These are phyloP conservation scores for Nestor notabilis DNA, from an alignment of 2,113 vertebrate species.

Conservation along the genomic window DNA sequence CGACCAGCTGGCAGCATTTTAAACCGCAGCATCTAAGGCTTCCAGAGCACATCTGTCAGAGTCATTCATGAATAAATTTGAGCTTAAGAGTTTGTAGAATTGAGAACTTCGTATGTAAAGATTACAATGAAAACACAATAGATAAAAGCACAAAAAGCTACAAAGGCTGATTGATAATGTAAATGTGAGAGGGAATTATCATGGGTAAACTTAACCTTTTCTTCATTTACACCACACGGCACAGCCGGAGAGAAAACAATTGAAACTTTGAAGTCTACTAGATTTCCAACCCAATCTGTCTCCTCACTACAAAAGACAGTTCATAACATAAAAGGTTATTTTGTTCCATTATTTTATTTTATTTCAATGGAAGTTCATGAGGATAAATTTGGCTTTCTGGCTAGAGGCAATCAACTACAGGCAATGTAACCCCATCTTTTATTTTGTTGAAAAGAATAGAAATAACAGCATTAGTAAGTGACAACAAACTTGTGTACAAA, in stretches of 20 bases:
- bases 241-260: constrained; percentile 2
- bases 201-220: constrained; percentile 59
- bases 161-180: constrained; percentile 49
- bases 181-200: constrained; percentile 45
- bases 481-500: neutral
- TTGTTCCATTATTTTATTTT: neutral
- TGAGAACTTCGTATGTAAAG: constrained; percentile 22
- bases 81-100: neutral
- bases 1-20: constrained; percentile 10
- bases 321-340: neutral
- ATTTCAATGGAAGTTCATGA: neutral
- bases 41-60: constrained; percentile 35
- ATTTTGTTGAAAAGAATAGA: neutral
- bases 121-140: constrained; percentile 47
- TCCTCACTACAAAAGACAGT: neutral
- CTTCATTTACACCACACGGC: constrained; percentile 27
- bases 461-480: neutral
- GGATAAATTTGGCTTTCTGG: neutral
- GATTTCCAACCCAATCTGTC: constrained; percentile 21
- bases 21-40: neutral
- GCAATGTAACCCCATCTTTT: neutral
- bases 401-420: neutral
- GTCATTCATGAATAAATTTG: constrained; percentile 21
- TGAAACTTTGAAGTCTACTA: constrained; percentile 2
- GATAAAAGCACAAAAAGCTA: constrained; percentile 42